These are phyloP conservation scores for Connochaetes taurinus DNA, from an alignment of 2,113 vertebrate genomes.

Conservation along the genomic window DNA sequence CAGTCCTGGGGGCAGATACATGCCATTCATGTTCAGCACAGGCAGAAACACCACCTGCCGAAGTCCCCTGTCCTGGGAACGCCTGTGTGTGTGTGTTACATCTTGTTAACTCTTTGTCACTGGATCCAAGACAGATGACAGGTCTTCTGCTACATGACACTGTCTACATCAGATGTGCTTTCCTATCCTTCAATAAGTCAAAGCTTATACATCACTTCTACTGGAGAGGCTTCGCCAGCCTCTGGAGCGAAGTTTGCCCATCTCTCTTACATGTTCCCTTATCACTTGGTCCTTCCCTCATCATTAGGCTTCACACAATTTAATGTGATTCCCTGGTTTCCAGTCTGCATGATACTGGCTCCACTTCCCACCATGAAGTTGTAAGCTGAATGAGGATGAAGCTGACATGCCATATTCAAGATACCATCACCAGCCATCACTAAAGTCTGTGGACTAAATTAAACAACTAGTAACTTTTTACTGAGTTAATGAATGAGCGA, in stretches of 20 bases:
- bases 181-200: neutral
- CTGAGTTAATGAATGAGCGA: neutral
- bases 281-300: neutral
- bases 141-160: neutral
- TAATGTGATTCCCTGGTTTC: neutral
- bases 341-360: neutral
- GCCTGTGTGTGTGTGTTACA: neutral
- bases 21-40: neutral
- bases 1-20: neutral
- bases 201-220: neutral
- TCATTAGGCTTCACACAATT: neutral
- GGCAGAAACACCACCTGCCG: neutral
- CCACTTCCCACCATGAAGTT: neutral
- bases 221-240: neutral
- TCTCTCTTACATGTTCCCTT: neutral
- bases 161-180: neutral
- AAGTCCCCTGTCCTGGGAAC: neutral
- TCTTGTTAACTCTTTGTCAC: neutral
- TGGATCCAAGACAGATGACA: neutral
- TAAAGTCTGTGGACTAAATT: neutral
- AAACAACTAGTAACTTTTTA: neutral
- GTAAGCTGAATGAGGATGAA: neutral
- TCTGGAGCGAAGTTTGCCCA: fast-evolving
- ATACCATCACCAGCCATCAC: neutral
- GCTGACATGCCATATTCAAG: neutral